A percentile compares a stretch with the other conserved stretches of the same genome.
Conservation (phyloP, 2,113 vertebrate species). For the Phodopus roborovskii region DNA sequence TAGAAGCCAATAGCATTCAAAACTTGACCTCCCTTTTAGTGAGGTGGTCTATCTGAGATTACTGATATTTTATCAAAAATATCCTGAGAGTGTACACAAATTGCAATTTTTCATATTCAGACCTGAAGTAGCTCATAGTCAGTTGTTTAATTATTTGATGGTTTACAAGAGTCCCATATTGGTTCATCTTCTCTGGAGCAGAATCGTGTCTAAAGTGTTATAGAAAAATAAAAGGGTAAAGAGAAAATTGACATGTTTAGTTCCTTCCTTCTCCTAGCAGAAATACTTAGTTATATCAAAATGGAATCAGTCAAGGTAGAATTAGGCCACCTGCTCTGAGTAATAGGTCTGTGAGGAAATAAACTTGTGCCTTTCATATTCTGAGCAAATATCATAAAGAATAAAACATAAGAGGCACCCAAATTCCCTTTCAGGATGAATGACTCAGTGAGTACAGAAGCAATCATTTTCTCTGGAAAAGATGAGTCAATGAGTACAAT, state of each 20-base stretch:
- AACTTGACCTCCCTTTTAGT: constrained; percentile 18
- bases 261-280: constrained; percentile 53
- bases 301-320: constrained; percentile 68
- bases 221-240: constrained; percentile 48
- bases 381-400: not conserved
- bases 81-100: not conserved
- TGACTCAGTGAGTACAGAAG: constrained; percentile 21
- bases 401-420: not conserved
- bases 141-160: constrained; percentile 64
- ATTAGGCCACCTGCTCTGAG: constrained; percentile 63
- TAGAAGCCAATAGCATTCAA: not conserved
- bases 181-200: constrained; percentile 58
- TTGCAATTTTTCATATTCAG: not conserved
- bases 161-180: constrained; percentile 28
- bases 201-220: constrained; percentile 6
- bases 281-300: constrained; percentile 49
- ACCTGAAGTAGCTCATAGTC: constrained; percentile 27
- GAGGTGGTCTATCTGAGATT: not conserved
- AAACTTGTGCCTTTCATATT: constrained; percentile 53
- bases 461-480: not conserved
- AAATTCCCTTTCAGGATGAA: constrained; percentile 32
- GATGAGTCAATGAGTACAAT: not conserved
- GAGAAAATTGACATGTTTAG: constrained; percentile 67
- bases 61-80: not conserved
- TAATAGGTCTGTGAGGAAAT: constrained; percentile 57